Evolutionary conservation across 2,113 vertebrate species (phyloP), one percentile per base, ranked within the genome.

Genomic region (Myotis yumanensis): DNA sequence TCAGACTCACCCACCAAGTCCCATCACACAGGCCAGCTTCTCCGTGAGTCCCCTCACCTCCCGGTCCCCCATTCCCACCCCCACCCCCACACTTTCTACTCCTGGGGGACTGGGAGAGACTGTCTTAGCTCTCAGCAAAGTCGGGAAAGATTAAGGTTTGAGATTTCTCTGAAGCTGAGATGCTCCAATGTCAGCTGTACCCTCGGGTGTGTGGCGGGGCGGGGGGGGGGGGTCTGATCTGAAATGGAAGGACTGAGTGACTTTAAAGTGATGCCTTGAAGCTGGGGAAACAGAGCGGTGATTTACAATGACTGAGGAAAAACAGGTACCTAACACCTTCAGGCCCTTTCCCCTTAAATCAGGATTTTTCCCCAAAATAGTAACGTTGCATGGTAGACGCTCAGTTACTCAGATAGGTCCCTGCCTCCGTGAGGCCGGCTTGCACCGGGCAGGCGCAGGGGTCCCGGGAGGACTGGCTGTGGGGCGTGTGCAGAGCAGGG

Each of bases 201-300:
- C 37, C 54, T 54, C 37, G 37, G 37, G 37, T 37, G 37, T 37
- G 37, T 37, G 18, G n/a, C 10, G 10, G 10, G 22, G 46, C 6
- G 15, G 43, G 37, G 32, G 28, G 16, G 10, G 48, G 35, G 9
- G 46, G 46, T 51, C 43, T 30, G 32, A 23, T 15, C 54, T 16
- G 15, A 15, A 64, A 43, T 37, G 0, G 20, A 23, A 14, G 7
- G 28, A 15, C 4, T 0, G 20, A 15, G 0, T 22, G 52, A 17
- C 23, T 90, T 54, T 66, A 14, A 83, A 73, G 23, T 8, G 18
- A 46, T 23, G 4, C 10, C 40, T 59, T 32, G 8, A 68, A 68
- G n/a, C 46, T 59, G 35, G 18, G 23, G 30, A 68, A 88, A 37
- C 15, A 68, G 14, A 23, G 23, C 57, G 25, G 23, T 0, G 57